phyloP scores from a whole-genome alignment of 1,140 invertebrate species.

The Asobara japonica region DNA sequence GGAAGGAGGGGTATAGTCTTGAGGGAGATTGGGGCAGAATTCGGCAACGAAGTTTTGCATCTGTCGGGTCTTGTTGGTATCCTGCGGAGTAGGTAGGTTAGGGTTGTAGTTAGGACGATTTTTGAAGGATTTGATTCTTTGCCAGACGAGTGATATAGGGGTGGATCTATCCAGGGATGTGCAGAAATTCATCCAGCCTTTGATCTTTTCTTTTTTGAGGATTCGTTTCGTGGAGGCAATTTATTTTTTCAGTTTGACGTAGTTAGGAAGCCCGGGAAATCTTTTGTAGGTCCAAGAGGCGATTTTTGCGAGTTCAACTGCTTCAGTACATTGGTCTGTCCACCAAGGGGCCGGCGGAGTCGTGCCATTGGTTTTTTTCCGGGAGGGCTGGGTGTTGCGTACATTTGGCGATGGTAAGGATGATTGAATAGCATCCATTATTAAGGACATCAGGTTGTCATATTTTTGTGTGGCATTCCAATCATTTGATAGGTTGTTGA shows the following conservation, averaged over 20 bases:
- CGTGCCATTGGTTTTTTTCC: background rate
- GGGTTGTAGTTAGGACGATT: background rate
- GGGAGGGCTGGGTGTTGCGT: background rate
- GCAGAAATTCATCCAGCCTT: background rate
- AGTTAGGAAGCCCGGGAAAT: background rate
- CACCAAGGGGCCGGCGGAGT: slow-evolving; percentile 9
- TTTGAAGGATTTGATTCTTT: background rate
- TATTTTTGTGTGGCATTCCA: background rate
- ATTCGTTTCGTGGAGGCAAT: background rate
- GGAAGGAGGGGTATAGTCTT: background rate
- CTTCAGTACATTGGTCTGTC: background rate
- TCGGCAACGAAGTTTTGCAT: background rate
- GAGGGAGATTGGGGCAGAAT: background rate
- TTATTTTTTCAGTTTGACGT: background rate
- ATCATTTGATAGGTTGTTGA: background rate
- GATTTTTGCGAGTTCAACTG: background rate
- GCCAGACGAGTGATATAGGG: background rate
- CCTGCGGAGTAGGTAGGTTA: no score
- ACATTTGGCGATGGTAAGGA: background rate
- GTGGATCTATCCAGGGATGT: background rate
- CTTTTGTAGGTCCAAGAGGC: background rate
- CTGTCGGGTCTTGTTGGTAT: no score
- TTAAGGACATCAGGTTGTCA: background rate
- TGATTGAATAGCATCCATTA: background rate
- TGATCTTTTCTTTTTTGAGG: background rate